phyloP scores from a whole-genome alignment of 1,140 invertebrate genomes.

The Hylaeus volcanicus region DNA sequence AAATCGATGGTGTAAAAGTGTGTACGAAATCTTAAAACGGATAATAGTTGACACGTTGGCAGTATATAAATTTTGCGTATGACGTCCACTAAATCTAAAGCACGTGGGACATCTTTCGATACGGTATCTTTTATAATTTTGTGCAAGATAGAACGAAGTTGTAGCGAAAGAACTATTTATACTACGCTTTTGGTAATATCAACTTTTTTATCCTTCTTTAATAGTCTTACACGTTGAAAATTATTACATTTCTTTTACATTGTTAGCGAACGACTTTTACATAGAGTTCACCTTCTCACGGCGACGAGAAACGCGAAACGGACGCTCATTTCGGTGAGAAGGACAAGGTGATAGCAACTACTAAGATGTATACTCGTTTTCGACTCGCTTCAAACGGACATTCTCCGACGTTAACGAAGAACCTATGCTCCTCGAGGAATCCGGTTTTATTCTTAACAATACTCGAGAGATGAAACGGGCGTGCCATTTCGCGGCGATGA shows the following conservation, averaged over 20 bases:
- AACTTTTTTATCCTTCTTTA: slow-evolving; percentile 21
- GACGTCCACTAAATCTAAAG: slow-evolving; percentile 6
- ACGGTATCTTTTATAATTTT: slow-evolving; percentile 25
- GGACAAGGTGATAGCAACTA: slow-evolving; percentile 40
- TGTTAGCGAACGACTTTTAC: slow-evolving; percentile 18
- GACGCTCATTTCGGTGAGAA: slow-evolving; percentile 29
- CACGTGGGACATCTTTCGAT: slow-evolving; percentile 12
- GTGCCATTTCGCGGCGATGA: slow-evolving; percentile 48
- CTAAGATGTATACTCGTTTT: slow-evolving; percentile 45
- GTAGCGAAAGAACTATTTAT: slow-evolving; percentile 22
- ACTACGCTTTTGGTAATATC: slow-evolving; percentile 22
- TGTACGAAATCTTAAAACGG: not conserved
- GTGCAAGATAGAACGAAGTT: slow-evolving; percentile 16
- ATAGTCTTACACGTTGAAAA: not conserved
- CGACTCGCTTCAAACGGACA: slow-evolving; percentile 38
- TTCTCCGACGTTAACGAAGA: slow-evolving; percentile 41
- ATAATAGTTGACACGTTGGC: not conserved
- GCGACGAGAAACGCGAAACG: slow-evolving; percentile 33
- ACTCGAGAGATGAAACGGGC: slow-evolving; percentile 48
- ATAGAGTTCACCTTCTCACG: slow-evolving; percentile 42
- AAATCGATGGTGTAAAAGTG: not conserved
- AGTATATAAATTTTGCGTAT: slow-evolving; percentile 4
- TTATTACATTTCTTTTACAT: slow-evolving; percentile 16
- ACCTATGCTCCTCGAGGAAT: slow-evolving; percentile 43
- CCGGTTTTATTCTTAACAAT: slow-evolving; percentile 49